A percentile compares a stretch with the other conserved stretches of the same genome.
Conservation (phyloP, 1,140 invertebrate genomes). For the Oncopeltus fasciatus region DNA sequence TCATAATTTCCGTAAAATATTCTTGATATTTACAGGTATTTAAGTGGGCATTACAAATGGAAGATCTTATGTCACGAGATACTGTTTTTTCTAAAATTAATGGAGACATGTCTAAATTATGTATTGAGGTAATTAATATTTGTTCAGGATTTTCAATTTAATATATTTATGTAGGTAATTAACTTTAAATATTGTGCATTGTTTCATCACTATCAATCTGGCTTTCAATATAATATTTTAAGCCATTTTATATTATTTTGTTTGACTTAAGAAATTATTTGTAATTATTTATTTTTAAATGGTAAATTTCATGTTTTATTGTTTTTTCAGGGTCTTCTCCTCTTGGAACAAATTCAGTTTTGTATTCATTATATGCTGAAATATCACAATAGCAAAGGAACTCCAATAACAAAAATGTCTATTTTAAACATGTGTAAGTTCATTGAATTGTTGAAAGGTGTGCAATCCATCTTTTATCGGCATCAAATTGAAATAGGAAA, state of each 20-base stretch:
- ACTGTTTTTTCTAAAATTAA: constrained; percentile 3
- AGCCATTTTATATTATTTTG: too few relatives aligned
- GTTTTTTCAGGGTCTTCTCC: background rate
- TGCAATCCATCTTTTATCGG: constrained; percentile 46
- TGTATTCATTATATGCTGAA: constrained; percentile 56
- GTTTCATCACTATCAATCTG: too few relatives aligned
- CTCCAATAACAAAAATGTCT: constrained; percentile 62
- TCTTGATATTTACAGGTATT: constrained; percentile 27
- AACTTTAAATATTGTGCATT: too few relatives aligned
- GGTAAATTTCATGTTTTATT: too few relatives aligned
- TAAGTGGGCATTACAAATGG: constrained; percentile 36
- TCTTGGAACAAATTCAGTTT: constrained; percentile 42
- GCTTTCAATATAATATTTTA: too few relatives aligned
- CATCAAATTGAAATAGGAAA: constrained; percentile 42
- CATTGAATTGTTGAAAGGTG: constrained; percentile 65
- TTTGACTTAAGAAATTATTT: too few relatives aligned
- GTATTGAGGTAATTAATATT: background rate
- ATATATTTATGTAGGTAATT: background rate
- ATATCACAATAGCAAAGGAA: constrained; percentile 55
- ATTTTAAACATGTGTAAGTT: constrained; percentile 63
- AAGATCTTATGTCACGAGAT: constrained; percentile 6
- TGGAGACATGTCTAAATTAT: background rate
- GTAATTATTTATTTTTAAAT: too few relatives aligned
- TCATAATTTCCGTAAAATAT: too few relatives aligned
- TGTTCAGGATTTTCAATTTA: background rate